Evolutionary conservation across 2,797 vertebrate species (phyloP), one percentile per base, ranked within the genome.

Genomic region (Aeoliscus strigatus): DNA sequence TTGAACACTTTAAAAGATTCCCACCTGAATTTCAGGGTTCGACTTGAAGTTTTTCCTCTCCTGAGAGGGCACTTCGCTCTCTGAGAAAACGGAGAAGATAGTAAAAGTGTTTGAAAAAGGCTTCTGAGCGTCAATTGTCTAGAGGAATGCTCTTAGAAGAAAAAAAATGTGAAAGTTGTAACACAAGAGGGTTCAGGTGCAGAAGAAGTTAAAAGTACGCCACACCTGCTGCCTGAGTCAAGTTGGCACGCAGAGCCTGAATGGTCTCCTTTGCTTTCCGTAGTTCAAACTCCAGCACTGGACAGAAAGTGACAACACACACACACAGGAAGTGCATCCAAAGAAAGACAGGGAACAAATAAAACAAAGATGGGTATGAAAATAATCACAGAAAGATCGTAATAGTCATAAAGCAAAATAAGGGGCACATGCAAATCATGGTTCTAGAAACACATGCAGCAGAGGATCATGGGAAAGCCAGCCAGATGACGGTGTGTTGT

Each of bases 181-280:
- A 80, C 75, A 71, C 73, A 69, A 82, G 36, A 66, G 63, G 73
- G 62, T 64, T 82, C 46, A 55, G 70, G 67, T 76, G 60, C 61
- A 71, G 58, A 80, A 85, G 91, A 97, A 94, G 86, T 90, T 89
- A 91, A 91, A 89, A 93, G 92, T 94, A 92, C 93, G 91, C 92
- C 94, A 99, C 96, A 99, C 96, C 96, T 98, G 96, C 93, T 92
- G 95, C 95, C 93, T 97, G 91, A 94, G 96, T 98, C 90, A 99
- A 93, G 94, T 98, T 97, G 92, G 93, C 94, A 91, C 96, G 96
- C 83, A 99, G 96, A 91, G 96, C 93, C 93, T 99, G 96, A 94
- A 99, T 98, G 92, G 94, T 99, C 91, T 99, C 96, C 94, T 93
- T 97, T 95, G 96, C 96, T 97, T 99, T 99, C 93, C 96, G 95